Evolutionary conservation across 2,888 invertebrate genomes (phyloP).

Genomic region (Mythimna pallens): DNA sequence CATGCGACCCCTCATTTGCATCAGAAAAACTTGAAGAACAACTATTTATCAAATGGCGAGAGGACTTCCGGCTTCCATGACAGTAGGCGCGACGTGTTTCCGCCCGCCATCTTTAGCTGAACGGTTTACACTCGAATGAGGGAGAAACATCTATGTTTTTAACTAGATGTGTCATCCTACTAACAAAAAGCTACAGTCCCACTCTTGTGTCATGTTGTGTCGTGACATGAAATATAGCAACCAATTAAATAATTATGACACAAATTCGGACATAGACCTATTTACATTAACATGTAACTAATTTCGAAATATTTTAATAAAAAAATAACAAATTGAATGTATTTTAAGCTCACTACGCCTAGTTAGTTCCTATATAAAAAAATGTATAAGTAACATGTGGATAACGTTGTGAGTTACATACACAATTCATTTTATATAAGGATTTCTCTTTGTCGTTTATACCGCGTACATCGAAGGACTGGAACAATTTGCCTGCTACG

Average conservation of each 20-base stretch:
- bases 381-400: too few species aligned
- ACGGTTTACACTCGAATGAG: slow-evolving; percentile 71
- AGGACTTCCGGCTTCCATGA: slow-evolving; percentile 88
- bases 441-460: too few species aligned
- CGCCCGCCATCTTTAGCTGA: slow-evolving; percentile 86
- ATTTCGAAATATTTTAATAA: too few species aligned
- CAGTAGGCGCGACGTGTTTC: slow-evolving; percentile 89
- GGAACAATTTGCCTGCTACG: too few species aligned
- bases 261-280: too few species aligned
- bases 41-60: slow-evolving; percentile 90
- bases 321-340: too few species aligned
- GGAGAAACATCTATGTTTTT: slow-evolving; percentile 33
- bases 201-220: not conserved
- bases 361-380: too few species aligned
- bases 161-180: slow-evolving; percentile 60
- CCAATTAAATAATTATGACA: not conserved
- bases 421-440: too few species aligned
- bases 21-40: slow-evolving; percentile 90
- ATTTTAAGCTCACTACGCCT: too few species aligned
- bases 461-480: too few species aligned
- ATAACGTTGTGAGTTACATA: too few species aligned
- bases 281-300: too few species aligned
- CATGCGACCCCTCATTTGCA: slow-evolving; percentile 90
- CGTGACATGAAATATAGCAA: not conserved
- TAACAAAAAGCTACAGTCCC: not conserved